A percentile compares a stretch with the other conserved stretches of the same genome.
These are phyloP conservation scores for Steinernema khuongi DNA, from an alignment of 1,140 invertebrate species.

Conservation along the genomic window DNA sequence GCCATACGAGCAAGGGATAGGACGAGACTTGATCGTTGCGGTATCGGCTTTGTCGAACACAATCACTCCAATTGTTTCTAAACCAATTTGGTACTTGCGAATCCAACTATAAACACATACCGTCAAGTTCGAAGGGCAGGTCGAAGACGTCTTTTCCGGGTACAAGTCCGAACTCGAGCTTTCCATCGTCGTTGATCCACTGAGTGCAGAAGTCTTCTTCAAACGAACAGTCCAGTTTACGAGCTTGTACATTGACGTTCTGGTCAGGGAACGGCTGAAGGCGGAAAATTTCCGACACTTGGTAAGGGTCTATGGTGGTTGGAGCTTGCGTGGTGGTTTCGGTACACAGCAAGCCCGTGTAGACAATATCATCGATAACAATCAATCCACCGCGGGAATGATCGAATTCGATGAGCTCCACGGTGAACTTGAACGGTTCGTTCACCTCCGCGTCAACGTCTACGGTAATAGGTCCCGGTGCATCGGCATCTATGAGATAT, in stretches of 20 bases:
- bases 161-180: conserved; percentile 30
- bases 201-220: conserved; percentile 37
- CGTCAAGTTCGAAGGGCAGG: background rate
- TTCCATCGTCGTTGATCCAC: conserved; percentile 38
- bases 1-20: background rate
- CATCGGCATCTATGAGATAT: conserved; percentile 37
- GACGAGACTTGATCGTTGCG: background rate
- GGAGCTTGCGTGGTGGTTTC: conserved; percentile 29
- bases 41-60: conserved; percentile 1
- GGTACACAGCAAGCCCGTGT: conserved; percentile 29
- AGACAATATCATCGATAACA: conserved; percentile 26
- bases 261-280: conserved; percentile 29
- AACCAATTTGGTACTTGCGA: background rate
- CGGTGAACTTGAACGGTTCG: conserved; percentile 39
- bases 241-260: conserved; percentile 23
- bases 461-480: conserved; percentile 33
- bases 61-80: background rate
- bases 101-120: background rate
- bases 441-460: conserved; percentile 31
- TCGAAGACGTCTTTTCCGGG: conserved; percentile 22
- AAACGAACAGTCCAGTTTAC: conserved; percentile 29
- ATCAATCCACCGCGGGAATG: conserved; percentile 23
- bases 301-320: conserved; percentile 31
- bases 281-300: conserved; percentile 28
- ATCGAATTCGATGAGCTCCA: conserved; percentile 39